phyloP scores from a whole-genome alignment of 2,888 invertebrate species.

The Melanostoma scalare region DNA sequence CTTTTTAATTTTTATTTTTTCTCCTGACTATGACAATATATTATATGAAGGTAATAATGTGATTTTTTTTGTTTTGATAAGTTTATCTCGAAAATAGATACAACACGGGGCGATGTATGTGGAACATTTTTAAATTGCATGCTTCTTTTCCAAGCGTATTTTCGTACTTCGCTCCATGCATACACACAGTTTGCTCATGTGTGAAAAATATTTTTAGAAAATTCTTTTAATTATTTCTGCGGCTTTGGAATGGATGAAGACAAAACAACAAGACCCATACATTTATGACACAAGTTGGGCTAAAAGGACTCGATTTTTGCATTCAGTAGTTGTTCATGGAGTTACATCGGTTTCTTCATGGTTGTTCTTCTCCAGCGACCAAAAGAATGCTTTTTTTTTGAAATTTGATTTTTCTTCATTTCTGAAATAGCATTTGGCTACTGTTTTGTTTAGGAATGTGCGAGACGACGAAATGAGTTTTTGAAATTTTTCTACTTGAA shows the following conservation, averaged over 20 bases:
- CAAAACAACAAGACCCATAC: slow-evolving; percentile 5
- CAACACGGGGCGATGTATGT: slow-evolving; percentile 29
- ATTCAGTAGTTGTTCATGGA: slow-evolving; percentile 2
- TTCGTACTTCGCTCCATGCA: slow-evolving; percentile 21
- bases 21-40: slow-evolving; percentile 4
- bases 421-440: neutral
- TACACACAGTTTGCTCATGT: slow-evolving; percentile 48
- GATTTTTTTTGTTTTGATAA: slow-evolving; percentile 9
- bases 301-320: neutral
- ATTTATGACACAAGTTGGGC: slow-evolving; percentile 40
- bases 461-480: slow-evolving; percentile 19
- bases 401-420: too few relatives aligned
- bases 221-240: slow-evolving; percentile 43
- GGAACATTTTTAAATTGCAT: slow-evolving; percentile 61
- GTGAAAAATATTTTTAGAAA: slow-evolving; percentile 57
- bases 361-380: too few relatives aligned
- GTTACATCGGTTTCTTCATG: too few relatives aligned
- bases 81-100: slow-evolving; percentile 41
- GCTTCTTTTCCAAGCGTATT: slow-evolving; percentile 28
- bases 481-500: neutral
- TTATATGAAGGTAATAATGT: neutral
- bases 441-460: neutral
- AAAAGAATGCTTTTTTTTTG: too few relatives aligned
- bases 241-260: neutral
- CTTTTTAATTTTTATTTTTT: slow-evolving; percentile 21